Evolutionary conservation across 2,797 vertebrate species (phyloP).

Genomic region (Cynopterus sphinx): DNA sequence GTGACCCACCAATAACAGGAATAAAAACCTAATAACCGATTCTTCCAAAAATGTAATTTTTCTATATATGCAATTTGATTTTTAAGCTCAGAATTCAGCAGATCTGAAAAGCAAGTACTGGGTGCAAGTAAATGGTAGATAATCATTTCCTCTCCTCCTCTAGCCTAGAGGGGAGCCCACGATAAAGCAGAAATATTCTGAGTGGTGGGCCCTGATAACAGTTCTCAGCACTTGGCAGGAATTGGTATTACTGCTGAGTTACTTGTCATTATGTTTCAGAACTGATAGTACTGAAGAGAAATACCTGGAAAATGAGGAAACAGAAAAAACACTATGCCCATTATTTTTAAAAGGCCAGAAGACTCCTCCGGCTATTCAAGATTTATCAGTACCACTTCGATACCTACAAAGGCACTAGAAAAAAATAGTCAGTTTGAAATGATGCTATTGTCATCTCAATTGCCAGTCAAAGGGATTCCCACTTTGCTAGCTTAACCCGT

Average conservation of each 20-base stretch:
- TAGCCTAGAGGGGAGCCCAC: neutral
- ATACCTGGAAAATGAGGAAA: neutral
- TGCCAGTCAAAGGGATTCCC: neutral
- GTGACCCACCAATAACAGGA: neutral
- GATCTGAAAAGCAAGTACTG: neutral
- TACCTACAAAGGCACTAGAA: neutral
- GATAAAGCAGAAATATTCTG: neutral
- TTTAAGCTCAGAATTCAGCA: slow-evolving; percentile 4
- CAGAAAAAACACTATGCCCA: neutral
- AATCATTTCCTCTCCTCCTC: neutral
- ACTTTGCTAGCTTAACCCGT: neutral
- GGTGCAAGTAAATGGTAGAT: neutral
- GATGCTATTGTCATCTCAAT: neutral
- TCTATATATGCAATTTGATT: neutral
- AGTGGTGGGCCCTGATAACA: neutral
- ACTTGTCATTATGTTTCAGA: slow-evolving; percentile 47
- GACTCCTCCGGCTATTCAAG: neutral
- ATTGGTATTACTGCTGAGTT: neutral
- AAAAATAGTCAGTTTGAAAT: neutral
- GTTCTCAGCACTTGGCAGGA: neutral
- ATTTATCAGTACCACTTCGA: slow-evolving; percentile 29
- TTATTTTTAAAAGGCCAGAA: slow-evolving; percentile 19
- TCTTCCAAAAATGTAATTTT: neutral
- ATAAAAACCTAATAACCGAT: neutral
- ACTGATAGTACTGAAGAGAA: neutral